Evolutionary conservation across 2,888 invertebrate species (phyloP), one percentile per base, ranked within the genome.

Genomic region (Idaea aversata): DNA sequence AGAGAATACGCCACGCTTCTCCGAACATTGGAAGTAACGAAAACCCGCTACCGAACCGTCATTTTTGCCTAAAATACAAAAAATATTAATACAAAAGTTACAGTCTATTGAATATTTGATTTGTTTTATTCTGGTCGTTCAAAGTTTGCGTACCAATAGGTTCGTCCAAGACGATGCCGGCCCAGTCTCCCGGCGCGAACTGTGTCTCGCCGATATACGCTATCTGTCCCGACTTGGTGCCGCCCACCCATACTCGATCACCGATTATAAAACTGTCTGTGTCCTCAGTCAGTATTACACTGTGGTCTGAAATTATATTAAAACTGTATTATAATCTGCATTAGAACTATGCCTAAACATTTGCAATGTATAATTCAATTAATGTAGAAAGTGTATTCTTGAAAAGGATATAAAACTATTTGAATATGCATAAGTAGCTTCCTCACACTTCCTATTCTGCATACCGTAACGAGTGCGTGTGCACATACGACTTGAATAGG

Each of bases 101-200:
- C 59, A 58, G 16, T 60, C 63, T 34, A 59, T 63, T 63, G 63
- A 16, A 65, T 57, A 59, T 60, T 16, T 62, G 59, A 59, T 63
- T 61, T 61, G 62, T 59, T 64, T 60, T 61, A 63, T 34, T 36
- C 15, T 59, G 58, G 57, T 25, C 61, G 58, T 64, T 63, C 34
- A 61, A 65, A 64, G 3, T 25, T 35, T 57, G 74, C 93, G 92
- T 93, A 97, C 99, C 99, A 80, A 97, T 96, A 59, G 98, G 95
- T 76, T 98, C 98, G 88, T 99, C 99, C 75, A 99, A 95, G 69
- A 98, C 99, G 68, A 99, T 96, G 63, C 99, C 99, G 62, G 98
- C 99, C 99, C 99, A 99, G 74, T 99, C 98, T 68, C 99, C 99
- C 25, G 98, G 98, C 15, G 99, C 99, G 92, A 99, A 99, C 87